These are phyloP conservation scores for Drosophila rellima DNA, from an alignment of 2,888 invertebrate genomes.

Conservation along the genomic window DNA sequence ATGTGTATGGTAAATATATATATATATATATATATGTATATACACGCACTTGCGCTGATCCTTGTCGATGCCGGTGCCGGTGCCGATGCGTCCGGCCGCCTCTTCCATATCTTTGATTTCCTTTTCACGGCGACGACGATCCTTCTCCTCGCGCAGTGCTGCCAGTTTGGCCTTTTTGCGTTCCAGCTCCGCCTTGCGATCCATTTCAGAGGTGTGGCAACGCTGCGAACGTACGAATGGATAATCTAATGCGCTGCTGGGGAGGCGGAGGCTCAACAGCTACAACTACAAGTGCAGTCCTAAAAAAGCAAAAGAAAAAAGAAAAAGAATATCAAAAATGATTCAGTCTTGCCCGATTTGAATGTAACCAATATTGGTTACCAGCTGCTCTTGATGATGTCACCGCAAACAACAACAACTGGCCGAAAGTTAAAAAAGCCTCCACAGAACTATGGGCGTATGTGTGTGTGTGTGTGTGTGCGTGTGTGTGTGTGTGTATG, in stretches of 20 bases:
- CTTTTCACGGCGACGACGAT: conserved; percentile 93
- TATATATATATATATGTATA: background rate
- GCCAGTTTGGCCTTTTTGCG: conserved; percentile 96
- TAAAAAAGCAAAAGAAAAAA: conserved; percentile 5
- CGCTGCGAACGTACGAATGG: conserved; percentile 6
- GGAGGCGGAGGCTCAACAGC: conserved; percentile 28
- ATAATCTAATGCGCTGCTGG: conserved; percentile 6
- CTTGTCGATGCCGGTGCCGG: conserved; percentile 83
- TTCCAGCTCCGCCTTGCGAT: conserved; percentile 96
- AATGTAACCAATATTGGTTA: conserved; percentile 55
- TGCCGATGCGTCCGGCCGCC: conserved; percentile 86
- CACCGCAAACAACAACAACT: conserved; percentile 56
- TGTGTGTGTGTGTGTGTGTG: conserved; percentile 9
- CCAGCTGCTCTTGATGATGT: conserved; percentile 70
- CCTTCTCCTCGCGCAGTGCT: conserved; percentile 95
- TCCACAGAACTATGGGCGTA: conserved; percentile 12
- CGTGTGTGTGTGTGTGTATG: conserved; percentile 9
- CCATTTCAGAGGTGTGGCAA: conserved; percentile 85
- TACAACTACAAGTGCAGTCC: conserved; percentile 54
- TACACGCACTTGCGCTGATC: conserved; percentile 84
- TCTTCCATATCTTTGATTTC: conserved; percentile 94
- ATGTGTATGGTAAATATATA: background rate
- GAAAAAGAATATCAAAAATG: conserved; percentile 11
- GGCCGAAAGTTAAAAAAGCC: conserved; percentile 53
- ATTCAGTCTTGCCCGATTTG: conserved; percentile 30